Conservation (phyloP, 2,888 invertebrate genomes). For the Drosophila setosimentum region DNA sequence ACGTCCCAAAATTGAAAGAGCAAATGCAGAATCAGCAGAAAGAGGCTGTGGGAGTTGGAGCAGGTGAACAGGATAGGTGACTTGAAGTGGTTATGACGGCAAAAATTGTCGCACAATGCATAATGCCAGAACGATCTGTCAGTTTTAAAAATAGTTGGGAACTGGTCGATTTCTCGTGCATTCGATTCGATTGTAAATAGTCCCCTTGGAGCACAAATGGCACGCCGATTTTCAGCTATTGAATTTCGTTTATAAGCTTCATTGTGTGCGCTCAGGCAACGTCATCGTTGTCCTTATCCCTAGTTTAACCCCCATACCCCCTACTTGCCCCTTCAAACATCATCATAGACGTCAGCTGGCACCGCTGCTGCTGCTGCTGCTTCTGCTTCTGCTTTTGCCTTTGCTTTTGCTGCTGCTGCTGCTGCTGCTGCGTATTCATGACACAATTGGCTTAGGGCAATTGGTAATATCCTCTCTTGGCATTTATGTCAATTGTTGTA, state of each 20-base stretch:
- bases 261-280: constrained; percentile 54
- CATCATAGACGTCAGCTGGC: constrained; percentile 49
- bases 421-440: constrained; percentile 69
- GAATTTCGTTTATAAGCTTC: constrained; percentile 73
- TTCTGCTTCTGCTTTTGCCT: constrained; percentile 17
- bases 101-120: constrained; percentile 58
- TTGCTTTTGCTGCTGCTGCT: constrained; percentile 14
- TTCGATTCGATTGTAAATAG: constrained; percentile 52
- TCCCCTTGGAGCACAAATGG: constrained; percentile 54
- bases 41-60: constrained; percentile 4
- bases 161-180: constrained; percentile 24
- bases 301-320: neutral
- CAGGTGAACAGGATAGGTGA: neutral
- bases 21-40: constrained; percentile 36
- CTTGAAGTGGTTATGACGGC: constrained; percentile 1
- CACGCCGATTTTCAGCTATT: constrained; percentile 73
- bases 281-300: constrained; percentile 52
- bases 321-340: constrained; percentile 1
- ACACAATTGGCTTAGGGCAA: constrained; percentile 78
- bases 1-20: constrained; percentile 67
- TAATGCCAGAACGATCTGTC: constrained; percentile 75
- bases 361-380: constrained; percentile 36
- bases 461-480: constrained; percentile 79
- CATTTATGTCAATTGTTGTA: constrained; percentile 77
- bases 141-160: constrained; percentile 72